These are phyloP conservation scores for Archips crataeganus DNA, from an alignment of 2,888 invertebrate species.

Conservation along the genomic window DNA sequence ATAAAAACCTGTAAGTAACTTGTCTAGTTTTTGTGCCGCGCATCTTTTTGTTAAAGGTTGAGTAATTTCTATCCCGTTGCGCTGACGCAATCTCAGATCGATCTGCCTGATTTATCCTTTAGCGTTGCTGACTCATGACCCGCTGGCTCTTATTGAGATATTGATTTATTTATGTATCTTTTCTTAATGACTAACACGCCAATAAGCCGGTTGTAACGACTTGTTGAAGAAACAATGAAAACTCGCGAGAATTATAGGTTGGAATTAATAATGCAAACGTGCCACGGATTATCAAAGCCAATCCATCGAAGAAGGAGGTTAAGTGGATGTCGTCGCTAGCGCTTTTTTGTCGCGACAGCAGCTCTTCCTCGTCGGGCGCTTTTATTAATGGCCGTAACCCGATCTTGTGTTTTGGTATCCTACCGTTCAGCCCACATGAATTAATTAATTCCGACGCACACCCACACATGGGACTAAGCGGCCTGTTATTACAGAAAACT, in stretches of 20 bases:
- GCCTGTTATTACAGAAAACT: slow-evolving; percentile 63
- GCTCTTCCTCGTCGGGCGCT: slow-evolving; percentile 62
- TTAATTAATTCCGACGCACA: slow-evolving; percentile 65
- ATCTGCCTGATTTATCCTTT: slow-evolving; percentile 67
- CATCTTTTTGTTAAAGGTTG: slow-evolving; percentile 45
- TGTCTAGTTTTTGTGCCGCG: slow-evolving; percentile 27
- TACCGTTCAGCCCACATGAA: slow-evolving; percentile 61
- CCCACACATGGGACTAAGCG: slow-evolving; percentile 57
- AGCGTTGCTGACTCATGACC: slow-evolving; percentile 63
- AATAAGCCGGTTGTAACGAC: slow-evolving; percentile 1
- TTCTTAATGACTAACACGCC: slow-evolving; percentile 67
- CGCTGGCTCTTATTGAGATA: slow-evolving; percentile 54
- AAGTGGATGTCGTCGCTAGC: slow-evolving; percentile 60
- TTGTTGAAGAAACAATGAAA: slow-evolving; percentile 5
- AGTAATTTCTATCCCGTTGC: slow-evolving; percentile 46
- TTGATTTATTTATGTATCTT: slow-evolving; percentile 67
- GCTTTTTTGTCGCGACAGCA: slow-evolving; percentile 65
- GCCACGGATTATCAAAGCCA: slow-evolving; percentile 24
- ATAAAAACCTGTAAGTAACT: slow-evolving; percentile 40
- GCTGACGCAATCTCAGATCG: slow-evolving; percentile 71
- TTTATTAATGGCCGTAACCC: slow-evolving; percentile 77
- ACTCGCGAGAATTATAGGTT: slow-evolving; percentile 17
- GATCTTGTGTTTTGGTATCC: slow-evolving; percentile 65
- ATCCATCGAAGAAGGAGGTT: slow-evolving; percentile 41
- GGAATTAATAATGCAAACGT: slow-evolving; percentile 30